Percentiles rank a stretch among this genome's conserved stretches.
Conservation (phyloP, 2,113 vertebrate genomes). For the Stercorarius parasiticus region DNA sequence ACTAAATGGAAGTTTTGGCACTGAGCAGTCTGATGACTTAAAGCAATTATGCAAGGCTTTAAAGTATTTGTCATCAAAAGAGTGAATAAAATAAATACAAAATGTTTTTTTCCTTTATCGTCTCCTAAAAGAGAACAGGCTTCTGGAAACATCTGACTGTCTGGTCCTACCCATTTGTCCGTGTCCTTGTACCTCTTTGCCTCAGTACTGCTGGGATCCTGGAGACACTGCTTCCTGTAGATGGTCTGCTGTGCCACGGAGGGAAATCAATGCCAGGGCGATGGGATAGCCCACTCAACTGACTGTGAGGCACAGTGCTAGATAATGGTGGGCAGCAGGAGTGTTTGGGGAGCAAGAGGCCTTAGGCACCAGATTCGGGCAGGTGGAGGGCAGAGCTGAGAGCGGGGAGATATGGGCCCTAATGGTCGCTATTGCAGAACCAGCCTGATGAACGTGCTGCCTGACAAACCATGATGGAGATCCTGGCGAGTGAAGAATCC, state of each 20-base stretch:
- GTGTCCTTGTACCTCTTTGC: background rate
- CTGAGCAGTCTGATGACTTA: background rate
- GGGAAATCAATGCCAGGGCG: background rate
- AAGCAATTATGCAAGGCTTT: background rate
- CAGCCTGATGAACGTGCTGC: background rate
- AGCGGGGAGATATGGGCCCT: background rate
- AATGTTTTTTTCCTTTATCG: background rate
- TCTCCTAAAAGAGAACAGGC: constrained; percentile 15
- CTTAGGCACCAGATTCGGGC: background rate
- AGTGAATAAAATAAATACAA: background rate
- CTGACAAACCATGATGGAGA: background rate
- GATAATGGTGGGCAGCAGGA: background rate
- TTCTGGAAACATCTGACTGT: constrained; percentile 33
- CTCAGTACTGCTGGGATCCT: background rate
- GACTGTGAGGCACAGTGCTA: background rate
- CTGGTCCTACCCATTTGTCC: background rate
- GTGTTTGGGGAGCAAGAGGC: background rate
- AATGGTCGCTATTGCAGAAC: background rate
- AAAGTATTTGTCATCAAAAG: background rate
- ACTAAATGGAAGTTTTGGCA: background rate
- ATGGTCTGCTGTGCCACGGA: background rate
- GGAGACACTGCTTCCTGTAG: background rate
- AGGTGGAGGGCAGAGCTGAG: background rate
- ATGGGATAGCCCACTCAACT: background rate
- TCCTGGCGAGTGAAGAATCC: background rate